phyloP scores from a whole-genome alignment of 2,113 vertebrate genomes.

The Chunga burmeisteri region DNA sequence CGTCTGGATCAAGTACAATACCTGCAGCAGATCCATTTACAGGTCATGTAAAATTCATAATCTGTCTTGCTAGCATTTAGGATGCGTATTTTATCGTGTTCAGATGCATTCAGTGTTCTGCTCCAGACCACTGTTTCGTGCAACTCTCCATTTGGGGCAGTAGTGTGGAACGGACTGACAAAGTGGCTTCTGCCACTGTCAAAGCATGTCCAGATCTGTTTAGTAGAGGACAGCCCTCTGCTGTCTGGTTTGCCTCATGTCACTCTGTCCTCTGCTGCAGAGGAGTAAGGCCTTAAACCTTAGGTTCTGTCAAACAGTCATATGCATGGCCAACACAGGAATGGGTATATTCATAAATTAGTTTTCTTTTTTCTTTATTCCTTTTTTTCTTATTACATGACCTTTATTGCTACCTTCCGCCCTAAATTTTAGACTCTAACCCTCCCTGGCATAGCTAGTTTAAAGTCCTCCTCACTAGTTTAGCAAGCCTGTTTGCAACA shows the following conservation, averaged over 20 bases:
- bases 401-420: not conserved
- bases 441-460: not conserved
- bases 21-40: slow-evolving; percentile 89
- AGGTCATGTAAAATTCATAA: slow-evolving; percentile 69
- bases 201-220: not conserved
- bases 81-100: accelerated
- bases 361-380: not conserved
- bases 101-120: not conserved
- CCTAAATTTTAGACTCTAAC: not conserved
- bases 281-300: not conserved
- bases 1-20: slow-evolving; percentile 53
- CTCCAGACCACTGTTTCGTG: not conserved
- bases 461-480: not conserved
- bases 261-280: not conserved
- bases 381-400: not conserved
- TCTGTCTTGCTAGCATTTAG: not conserved
- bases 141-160: not conserved
- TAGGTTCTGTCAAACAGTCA: not conserved
- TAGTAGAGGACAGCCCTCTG: not conserved
- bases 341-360: not conserved
- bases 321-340: not conserved
- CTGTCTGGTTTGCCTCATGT: not conserved
- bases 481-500: not conserved
- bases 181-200: not conserved
- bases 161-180: not conserved